Percentiles rank a stretch among this genome's conserved stretches.
Evolutionary conservation across 2,888 invertebrate species (phyloP).

Genomic region (Meloe dianella): DNA sequence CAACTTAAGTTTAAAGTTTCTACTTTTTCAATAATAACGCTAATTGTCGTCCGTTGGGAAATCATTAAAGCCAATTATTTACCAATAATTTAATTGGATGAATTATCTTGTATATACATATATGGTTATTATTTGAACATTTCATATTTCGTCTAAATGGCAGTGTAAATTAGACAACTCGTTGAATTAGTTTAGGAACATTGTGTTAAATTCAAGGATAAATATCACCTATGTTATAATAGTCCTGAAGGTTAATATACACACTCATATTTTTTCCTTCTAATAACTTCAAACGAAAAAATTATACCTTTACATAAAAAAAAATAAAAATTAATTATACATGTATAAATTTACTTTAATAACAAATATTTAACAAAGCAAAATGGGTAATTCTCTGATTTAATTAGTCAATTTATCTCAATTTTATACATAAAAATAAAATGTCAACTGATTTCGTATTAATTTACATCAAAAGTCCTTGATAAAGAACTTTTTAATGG

Average conservation of each 20-base stretch:
- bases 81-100: neutral
- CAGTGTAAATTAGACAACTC: neutral
- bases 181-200: constrained; percentile 2
- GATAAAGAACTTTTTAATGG: neutral
- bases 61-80: neutral
- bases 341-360: neutral
- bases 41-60: no score
- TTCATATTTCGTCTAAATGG: neutral
- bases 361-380: no score
- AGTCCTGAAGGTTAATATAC: neutral
- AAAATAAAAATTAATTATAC: neutral
- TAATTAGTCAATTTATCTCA: neutral
- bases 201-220: constrained; percentile 8
- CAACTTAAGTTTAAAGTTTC: no score
- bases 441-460: neutral
- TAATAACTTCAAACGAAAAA: neutral
- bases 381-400: neutral
- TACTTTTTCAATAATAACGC: no score
- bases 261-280: no score
- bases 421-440: neutral
- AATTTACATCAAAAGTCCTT: neutral
- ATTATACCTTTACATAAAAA: neutral
- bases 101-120: no score
- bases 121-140: neutral
- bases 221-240: neutral